Evolutionary conservation across 1,140 invertebrate species (phyloP).

Genomic region (Tetranychus urticae): DNA sequence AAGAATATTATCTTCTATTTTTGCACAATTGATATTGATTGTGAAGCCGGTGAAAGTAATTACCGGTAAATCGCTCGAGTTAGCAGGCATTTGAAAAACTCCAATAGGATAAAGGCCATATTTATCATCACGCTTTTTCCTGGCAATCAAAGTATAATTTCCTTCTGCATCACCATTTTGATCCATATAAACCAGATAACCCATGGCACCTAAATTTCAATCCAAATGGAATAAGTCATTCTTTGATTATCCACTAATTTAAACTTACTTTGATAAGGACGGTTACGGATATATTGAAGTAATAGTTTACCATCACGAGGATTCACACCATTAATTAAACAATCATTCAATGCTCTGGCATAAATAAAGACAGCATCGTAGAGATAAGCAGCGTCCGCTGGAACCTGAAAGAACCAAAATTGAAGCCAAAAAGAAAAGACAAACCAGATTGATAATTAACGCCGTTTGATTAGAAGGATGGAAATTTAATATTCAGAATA

Average conservation of each 20-base stretch:
- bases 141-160: slow-evolving; percentile 71
- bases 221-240: neutral
- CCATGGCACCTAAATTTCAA: slow-evolving; percentile 25
- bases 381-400: slow-evolving; percentile 65
- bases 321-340: slow-evolving; percentile 34
- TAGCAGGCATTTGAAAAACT: slow-evolving; percentile 26
- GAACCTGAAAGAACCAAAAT: slow-evolving; percentile 31
- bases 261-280: slow-evolving; percentile 46
- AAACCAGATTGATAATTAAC: no score
- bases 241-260: neutral
- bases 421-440: neutral
- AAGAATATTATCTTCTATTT: no score
- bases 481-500: no score
- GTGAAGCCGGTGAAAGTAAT: neutral
- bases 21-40: no score
- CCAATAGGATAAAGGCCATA: slow-evolving; percentile 46
- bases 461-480: no score
- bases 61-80: slow-evolving; percentile 19
- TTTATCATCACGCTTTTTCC: slow-evolving; percentile 18
- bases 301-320: slow-evolving; percentile 44
- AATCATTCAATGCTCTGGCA: slow-evolving; percentile 40
- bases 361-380: slow-evolving; percentile 71
- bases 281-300: slow-evolving; percentile 38
- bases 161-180: slow-evolving; percentile 81
- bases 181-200: slow-evolving; percentile 72